These are phyloP conservation scores for Pelodiscus sinensis DNA, from an alignment of 2,113 vertebrate genomes.

Conservation along the genomic window DNA sequence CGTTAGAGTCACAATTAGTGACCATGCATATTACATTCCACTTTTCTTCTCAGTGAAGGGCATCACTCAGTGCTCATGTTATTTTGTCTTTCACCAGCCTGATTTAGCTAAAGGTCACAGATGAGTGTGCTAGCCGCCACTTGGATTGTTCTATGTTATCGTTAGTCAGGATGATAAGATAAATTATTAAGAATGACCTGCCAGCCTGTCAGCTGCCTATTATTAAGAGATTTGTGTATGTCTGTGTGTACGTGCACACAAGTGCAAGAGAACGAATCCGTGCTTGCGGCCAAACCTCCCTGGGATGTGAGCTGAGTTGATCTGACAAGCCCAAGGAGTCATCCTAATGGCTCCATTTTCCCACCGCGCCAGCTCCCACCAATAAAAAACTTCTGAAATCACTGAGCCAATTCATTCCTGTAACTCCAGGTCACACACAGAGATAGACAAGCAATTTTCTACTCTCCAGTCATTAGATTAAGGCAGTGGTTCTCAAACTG, in stretches of 20 bases:
- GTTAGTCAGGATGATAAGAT: background rate
- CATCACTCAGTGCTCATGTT: background rate
- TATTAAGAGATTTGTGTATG: background rate
- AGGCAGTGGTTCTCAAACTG: background rate
- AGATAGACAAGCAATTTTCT: background rate
- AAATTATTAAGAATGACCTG: background rate
- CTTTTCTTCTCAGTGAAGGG: background rate
- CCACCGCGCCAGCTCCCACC: background rate
- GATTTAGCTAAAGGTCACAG: background rate
- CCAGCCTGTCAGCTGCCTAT: conserved; percentile 1
- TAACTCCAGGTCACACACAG: background rate
- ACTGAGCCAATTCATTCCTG: background rate
- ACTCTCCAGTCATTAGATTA: background rate
- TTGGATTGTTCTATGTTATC: background rate
- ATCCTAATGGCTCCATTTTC: background rate
- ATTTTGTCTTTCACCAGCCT: background rate
- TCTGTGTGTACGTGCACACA: accelerated
- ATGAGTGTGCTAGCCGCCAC: background rate
- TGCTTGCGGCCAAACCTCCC: background rate
- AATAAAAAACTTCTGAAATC: background rate
- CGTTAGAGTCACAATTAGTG: background rate
- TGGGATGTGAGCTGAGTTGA: background rate
- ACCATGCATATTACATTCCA: background rate
- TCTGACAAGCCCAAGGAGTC: background rate
- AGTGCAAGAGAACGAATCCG: background rate